Evolutionary conservation across 2,888 invertebrate genomes (phyloP), one percentile per base, ranked within the genome.

Genomic region (Enoplolaimus lenunculus): DNA sequence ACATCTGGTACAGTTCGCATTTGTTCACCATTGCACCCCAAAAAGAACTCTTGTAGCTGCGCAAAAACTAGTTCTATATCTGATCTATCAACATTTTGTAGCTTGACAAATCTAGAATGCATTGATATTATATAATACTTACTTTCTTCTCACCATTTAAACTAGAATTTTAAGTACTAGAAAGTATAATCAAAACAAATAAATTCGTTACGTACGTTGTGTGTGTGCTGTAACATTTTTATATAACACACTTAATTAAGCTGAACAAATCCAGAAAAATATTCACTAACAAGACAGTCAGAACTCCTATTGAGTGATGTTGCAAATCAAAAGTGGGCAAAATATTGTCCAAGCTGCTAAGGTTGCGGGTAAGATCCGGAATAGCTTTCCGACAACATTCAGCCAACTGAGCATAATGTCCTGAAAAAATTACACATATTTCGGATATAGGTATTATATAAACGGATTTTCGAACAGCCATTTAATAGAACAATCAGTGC

Each of bases 321-420:
- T 93, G 91, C 72, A 90, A 85, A 81, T 93, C 90, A 72, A 94
- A 85, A 0, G 93, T 92, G 81, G 91, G 93, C 77, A 94, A 83
- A 35, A 93, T 92, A 81, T 89, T 92, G 80, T 90, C 91, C 75
- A 94, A 84, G 79, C 91, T 90, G 74, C 87, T 88, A 75, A 87
- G 87, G 83, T 92, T 91, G 80, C 90, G 89, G 74, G 88, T 84
- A 70, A 93, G 83, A 72, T 93, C 91, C 70, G 87, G 86, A n/a
- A 89, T 89, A 28, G 68, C 31, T 73, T 82, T 83, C 34, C 78
- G 77, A 59, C 82, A 79, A 70, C 78, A 80, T 68, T 83, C 82
- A 76, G 79, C 80, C 34, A 83, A 75, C 71, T 80, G 80, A 7
- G 80, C 77, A 75, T 81, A 82, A 73, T 81, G 82, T 1, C 82